Percentiles rank a stretch among this genome's conserved stretches.
Conservation (phyloP, 2,888 invertebrate genomes). For the Lasioglossum lativentre region DNA sequence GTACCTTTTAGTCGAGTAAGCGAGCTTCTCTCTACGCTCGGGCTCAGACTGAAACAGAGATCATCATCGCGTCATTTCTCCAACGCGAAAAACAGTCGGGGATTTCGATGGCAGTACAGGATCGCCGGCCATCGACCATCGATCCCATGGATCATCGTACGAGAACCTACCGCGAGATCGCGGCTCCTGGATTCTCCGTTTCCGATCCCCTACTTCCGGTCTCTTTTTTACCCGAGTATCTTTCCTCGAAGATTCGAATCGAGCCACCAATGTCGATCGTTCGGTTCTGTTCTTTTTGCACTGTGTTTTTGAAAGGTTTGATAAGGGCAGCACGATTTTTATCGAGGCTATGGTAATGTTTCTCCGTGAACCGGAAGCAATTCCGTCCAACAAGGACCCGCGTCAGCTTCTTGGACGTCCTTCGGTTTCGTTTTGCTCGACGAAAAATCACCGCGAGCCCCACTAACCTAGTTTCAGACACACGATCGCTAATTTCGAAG, state of each 20-base stretch:
- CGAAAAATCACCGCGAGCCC: constrained; percentile 42
- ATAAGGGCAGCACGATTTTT: not conserved
- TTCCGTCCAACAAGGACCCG: constrained; percentile 17
- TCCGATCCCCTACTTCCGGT: constrained; percentile 30
- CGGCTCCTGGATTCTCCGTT: constrained; percentile 3
- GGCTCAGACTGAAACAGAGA: constrained; percentile 85
- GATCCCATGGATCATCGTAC: constrained; percentile 38
- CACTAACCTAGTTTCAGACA: constrained; percentile 51
- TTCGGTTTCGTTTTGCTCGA: constrained; percentile 24
- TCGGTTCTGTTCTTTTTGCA: not conserved
- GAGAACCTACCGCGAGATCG: not conserved
- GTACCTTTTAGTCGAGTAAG: constrained; percentile 84
- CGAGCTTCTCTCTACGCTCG: constrained; percentile 84
- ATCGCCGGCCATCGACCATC: constrained; percentile 43
- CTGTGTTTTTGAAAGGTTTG: not conserved
- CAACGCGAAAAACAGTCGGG: constrained; percentile 71
- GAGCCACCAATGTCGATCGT: not conserved
- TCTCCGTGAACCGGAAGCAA: constrained; percentile 1
- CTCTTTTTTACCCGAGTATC: not conserved
- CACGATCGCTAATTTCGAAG: constrained; percentile 35
- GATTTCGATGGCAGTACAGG: constrained; percentile 15
- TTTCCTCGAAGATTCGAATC: not conserved
- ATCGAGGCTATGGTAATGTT: not conserved
- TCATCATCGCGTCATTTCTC: constrained; percentile 82
- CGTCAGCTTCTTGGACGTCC: constrained; percentile 42